Conservation (phyloP, 2,113 vertebrate genomes). For the rat (Rattus norvegicus) region GRCr8 NC_086023.1:104793501-104794000, state of each 20-base stretch:
- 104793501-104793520: background rate
- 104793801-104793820: background rate
- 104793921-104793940: background rate
- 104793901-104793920: too few species aligned
- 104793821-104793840: background rate
- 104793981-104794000: background rate
- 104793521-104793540: background rate
- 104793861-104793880: background rate
- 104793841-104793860: background rate
- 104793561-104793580: too few species aligned
- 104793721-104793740: background rate
- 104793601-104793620: background rate
- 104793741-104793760: background rate
- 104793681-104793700: background rate
- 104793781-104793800: background rate
- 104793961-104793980: background rate
- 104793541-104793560: background rate
- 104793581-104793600: background rate
- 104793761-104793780: background rate
- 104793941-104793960: background rate
- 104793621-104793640: background rate
- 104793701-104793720: fast-evolving
- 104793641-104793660: background rate
- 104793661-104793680: background rate
- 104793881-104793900: background rate